Conservation (phyloP, 2,888 invertebrate species). For the Aradus depressus region DNA sequence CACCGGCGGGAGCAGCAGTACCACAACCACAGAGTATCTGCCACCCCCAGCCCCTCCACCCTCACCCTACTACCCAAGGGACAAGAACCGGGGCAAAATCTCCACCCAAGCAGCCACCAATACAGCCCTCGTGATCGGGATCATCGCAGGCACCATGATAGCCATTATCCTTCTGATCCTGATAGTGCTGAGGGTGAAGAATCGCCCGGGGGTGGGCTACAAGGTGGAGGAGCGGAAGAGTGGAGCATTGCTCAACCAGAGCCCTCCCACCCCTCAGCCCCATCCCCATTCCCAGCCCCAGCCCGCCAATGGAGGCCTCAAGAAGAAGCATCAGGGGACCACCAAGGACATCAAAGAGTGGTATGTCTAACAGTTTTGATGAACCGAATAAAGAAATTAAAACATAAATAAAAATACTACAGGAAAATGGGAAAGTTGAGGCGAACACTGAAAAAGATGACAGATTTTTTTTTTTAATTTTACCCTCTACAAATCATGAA, state of each 20-base stretch:
- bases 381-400: too few relatives aligned
- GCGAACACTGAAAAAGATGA: too few relatives aligned
- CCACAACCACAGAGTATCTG: conserved; percentile 27
- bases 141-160: conserved; percentile 77
- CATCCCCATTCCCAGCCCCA: conserved; percentile 40
- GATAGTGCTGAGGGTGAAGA: conserved; percentile 75
- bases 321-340: conserved; percentile 61
- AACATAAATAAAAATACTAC: too few relatives aligned
- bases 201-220: conserved; percentile 77
- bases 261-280: conserved; percentile 35
- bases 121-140: conserved; percentile 65
- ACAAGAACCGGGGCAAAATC: conserved; percentile 37
- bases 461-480: too few relatives aligned
- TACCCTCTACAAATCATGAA: too few relatives aligned
- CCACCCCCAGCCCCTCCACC: conserved; percentile 34
- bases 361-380: conserved; percentile 77
- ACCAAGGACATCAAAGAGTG: conserved; percentile 86
- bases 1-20: conserved; percentile 27
- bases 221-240: conserved; percentile 83
- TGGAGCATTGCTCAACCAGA: conserved; percentile 53
- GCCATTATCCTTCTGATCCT: conserved; percentile 82
- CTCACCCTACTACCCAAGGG: conserved; percentile 35
- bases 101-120: conserved; percentile 60
- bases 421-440: too few relatives aligned
- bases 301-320: conserved; percentile 42